Evolutionary conservation across 92 coral and sea anemone genomes (phyloP).

Genomic region (Zoanthus sociatus): DNA sequence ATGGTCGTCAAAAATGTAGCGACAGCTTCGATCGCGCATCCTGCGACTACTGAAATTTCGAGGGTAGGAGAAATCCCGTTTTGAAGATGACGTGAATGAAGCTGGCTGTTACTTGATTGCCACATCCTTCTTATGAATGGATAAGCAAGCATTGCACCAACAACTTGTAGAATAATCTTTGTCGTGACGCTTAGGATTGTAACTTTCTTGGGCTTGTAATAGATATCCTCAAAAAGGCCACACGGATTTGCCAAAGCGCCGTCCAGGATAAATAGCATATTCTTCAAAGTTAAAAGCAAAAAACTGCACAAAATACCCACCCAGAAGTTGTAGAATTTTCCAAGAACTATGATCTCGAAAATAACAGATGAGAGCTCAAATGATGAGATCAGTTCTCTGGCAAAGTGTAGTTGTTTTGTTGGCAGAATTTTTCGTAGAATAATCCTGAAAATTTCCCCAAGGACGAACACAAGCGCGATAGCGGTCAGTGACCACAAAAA

Average conservation of each 20-base stretch:
- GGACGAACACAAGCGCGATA: conserved; percentile 57
- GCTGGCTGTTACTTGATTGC: conserved; percentile 77
- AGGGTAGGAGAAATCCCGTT: conserved; percentile 81
- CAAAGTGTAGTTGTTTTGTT: conserved; percentile 50
- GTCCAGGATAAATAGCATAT: conserved; percentile 74
- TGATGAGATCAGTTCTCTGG: conserved; percentile 82
- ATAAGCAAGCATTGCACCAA: conserved; percentile 85
- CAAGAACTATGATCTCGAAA: conserved; percentile 87
- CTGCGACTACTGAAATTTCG: conserved; percentile 74
- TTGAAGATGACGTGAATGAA: conserved; percentile 75
- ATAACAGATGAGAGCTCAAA: conserved; percentile 86
- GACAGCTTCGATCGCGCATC: conserved; percentile 77
- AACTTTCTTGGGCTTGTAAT: conserved; percentile 55
- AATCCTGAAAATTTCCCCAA: conserved; percentile 75
- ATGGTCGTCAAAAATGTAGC: conserved; percentile 78
- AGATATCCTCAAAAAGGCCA: conserved; percentile 75
- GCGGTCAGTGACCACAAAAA: conserved; percentile 79
- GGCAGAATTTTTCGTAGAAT: conserved; percentile 55
- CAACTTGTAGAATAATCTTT: conserved; percentile 68
- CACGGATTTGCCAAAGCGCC: conserved; percentile 88
- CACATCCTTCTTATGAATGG: conserved; percentile 82
- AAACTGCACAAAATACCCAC: conserved; percentile 76
- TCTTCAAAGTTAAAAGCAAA: conserved; percentile 70
- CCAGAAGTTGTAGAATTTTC: conserved; percentile 77
- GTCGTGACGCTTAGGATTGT: conserved; percentile 66